phyloP scores from a whole-genome alignment of 2,888 invertebrate species.

The Pediacus dermestoides region DNA sequence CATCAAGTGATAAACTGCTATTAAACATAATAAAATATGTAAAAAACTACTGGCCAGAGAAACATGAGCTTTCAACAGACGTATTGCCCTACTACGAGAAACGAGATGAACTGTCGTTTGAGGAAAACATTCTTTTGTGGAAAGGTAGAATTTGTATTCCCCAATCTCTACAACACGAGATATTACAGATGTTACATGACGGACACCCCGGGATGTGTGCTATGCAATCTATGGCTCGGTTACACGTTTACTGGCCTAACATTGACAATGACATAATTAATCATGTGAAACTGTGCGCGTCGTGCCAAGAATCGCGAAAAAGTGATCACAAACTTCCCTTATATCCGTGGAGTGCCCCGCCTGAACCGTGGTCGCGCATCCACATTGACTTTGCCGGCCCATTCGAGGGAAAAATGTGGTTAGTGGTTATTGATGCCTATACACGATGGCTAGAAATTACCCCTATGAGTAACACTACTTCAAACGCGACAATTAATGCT shows the following conservation, averaged over 20 bases:
- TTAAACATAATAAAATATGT: constrained; percentile 9
- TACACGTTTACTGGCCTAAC: constrained; percentile 27
- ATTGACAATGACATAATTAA: constrained; percentile 18
- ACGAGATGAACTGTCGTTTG: constrained; percentile 22
- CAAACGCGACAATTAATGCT: constrained; percentile 18
- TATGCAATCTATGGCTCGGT: constrained; percentile 22
- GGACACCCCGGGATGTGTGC: constrained; percentile 22
- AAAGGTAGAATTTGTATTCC: constrained; percentile 17
- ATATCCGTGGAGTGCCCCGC: constrained; percentile 19
- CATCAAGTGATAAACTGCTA: constrained; percentile 6
- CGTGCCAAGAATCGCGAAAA: constrained; percentile 21
- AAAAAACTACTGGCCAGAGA: constrained; percentile 14
- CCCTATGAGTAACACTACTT: constrained; percentile 19
- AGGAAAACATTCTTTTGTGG: constrained; percentile 19
- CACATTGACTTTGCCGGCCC: constrained; percentile 23
- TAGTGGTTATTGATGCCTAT: constrained; percentile 18
- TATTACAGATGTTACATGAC: constrained; percentile 18
- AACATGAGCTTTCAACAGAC: constrained; percentile 8
- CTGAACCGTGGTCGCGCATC: constrained; percentile 22
- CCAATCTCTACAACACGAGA: constrained; percentile 6
- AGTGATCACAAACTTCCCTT: constrained; percentile 13
- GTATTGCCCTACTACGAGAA: constrained; percentile 22
- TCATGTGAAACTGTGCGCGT: constrained; percentile 12
- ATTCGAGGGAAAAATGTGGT: constrained; percentile 32
- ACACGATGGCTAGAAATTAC: constrained; percentile 16